Percentiles rank a stretch among this genome's conserved stretches.
Conservation (phyloP, 1,140 invertebrate species). For the Probaryconus sp. region DNA sequence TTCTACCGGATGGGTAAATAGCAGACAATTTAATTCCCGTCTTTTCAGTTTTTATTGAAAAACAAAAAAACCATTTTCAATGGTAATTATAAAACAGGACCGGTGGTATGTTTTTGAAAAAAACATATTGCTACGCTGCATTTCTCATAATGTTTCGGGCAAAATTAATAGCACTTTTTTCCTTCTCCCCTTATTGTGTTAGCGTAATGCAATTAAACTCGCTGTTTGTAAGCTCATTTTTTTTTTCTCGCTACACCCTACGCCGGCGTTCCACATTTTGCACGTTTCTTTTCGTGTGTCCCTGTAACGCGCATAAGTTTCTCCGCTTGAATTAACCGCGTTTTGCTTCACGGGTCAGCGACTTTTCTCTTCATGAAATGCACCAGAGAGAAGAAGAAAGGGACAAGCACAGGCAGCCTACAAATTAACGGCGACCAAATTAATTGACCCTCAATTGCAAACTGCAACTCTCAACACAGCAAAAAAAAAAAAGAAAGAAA, state of each 20-base stretch:
- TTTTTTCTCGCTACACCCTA: conserved; percentile 6
- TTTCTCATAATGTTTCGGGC: no score
- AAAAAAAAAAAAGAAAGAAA: not conserved
- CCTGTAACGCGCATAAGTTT: conserved; percentile 10
- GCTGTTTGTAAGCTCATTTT: conserved; percentile 19
- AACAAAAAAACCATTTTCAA: no score
- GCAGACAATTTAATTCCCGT: no score
- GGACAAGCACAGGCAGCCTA: no score
- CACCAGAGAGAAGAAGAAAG: conserved; percentile 1
- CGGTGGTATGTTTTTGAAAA: no score
- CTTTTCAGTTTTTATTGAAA: no score
- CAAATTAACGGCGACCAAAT: not conserved
- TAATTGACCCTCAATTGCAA: conserved; percentile 9
- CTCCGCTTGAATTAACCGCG: conserved; percentile 42
- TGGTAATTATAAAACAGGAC: no score
- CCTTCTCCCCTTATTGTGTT: not conserved
- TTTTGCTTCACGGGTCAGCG: conserved; percentile 50
- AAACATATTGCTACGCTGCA: no score
- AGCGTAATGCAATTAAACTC: conserved; percentile 36
- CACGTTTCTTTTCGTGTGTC: conserved; percentile 33
- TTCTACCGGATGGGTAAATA: no score
- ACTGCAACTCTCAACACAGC: not conserved
- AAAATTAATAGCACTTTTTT: not conserved
- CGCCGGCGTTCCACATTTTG: conserved; percentile 31
- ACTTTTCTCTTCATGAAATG: conserved; percentile 34